Evolutionary conservation across 2,113 vertebrate genomes (phyloP), one percentile per base, ranked within the genome.

Genomic region (Trogon melanurus): DNA sequence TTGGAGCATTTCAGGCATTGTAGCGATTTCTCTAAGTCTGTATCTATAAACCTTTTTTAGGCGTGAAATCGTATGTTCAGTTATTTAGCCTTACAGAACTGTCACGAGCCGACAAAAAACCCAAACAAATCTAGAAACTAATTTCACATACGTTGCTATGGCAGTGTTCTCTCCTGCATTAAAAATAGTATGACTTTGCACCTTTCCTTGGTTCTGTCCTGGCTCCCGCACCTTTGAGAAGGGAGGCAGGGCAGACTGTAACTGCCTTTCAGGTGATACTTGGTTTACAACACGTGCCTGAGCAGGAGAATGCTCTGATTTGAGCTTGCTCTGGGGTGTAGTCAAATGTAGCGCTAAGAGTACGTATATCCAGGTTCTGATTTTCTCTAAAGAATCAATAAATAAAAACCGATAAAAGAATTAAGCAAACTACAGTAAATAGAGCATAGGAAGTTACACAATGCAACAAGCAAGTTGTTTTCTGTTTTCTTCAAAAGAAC

Each of bases 81-180:
- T 88, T 91, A 38, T 80, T 90, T 85, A 93, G 64, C 64, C 79
- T 80, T 90, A 75, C 54, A 79, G 82, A 76, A 38, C 72, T 91
- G 58, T 78, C 72, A n/a, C 9, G 88, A 91, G 85, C 67, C 64
- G 67, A 85, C 14, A 62, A 74, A 36, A 19, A 64, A 41, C 41
- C 41, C 41, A 41, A 41, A 36, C 36, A n/a, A 19, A n/a, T 64
- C 4, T 26, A 74, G 73, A 54, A 57, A 17, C 41, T 65, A 2
- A 29, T 36, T 79, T 93, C 15, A 12, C 0, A 0, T 47, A 8
- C 26, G 45, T 57, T 93, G 71, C 62, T 45, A 26, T 5, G 8
- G 26, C 36, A 62, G 0, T 79, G 26, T 62, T 88, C 21, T 71
- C 22, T 60, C 57, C 27, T 54, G 21, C 54, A 18, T 73, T 26